These are phyloP conservation scores for Cephus rjabovi DNA, from an alignment of 2,888 invertebrate species.

Conservation along the genomic window DNA sequence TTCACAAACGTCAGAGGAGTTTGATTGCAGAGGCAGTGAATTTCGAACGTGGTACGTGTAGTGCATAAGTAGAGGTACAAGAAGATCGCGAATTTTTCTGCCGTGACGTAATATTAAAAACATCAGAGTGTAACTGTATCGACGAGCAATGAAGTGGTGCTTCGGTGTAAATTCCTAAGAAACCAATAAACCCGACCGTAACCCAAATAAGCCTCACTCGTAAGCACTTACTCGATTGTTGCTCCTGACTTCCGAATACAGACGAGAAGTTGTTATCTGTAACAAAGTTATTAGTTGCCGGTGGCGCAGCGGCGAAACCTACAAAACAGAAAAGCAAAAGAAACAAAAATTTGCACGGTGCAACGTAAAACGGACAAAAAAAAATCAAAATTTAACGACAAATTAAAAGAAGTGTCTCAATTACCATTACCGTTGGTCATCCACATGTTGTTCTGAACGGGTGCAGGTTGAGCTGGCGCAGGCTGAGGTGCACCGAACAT, in stretches of 20 bases:
- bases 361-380: slow-evolving; percentile 14
- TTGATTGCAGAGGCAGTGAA: neutral
- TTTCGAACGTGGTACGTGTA: neutral
- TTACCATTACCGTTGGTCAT: slow-evolving; percentile 71
- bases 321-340: slow-evolving; percentile 45
- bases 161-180: neutral
- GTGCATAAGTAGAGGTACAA: neutral
- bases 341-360: slow-evolving; percentile 26
- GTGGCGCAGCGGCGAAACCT: slow-evolving; percentile 64
- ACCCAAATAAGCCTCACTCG: neutral
- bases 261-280: slow-evolving; percentile 90
- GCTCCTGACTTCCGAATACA: slow-evolving; percentile 80
- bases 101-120: neutral
- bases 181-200: neutral
- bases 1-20: neutral
- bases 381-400: slow-evolving; percentile 10
- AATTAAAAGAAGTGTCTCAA: slow-evolving; percentile 27
- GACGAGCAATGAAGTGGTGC: neutral
- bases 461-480: slow-evolving; percentile 48
- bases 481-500: slow-evolving; percentile 74
- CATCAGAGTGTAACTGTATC: neutral
- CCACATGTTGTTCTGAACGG: slow-evolving; percentile 68
- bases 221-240: slow-evolving; percentile 58
- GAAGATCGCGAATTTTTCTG: neutral
- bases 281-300: slow-evolving; percentile 76